These are phyloP conservation scores for Timema cristinae DNA, from an alignment of 2,888 invertebrate genomes.

Conservation along the genomic window DNA sequence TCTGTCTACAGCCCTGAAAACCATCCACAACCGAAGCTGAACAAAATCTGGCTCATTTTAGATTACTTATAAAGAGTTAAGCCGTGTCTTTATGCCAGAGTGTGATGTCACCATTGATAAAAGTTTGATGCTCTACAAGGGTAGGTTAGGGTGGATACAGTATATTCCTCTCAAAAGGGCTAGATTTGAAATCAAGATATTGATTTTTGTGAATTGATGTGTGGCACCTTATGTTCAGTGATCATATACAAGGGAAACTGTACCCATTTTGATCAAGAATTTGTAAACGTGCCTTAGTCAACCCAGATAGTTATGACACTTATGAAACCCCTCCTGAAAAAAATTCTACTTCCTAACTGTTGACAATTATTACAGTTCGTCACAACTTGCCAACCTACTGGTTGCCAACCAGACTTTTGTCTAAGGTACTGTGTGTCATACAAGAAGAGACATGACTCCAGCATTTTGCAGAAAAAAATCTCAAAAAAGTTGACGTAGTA, in stretches of 20 bases:
- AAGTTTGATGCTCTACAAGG: not conserved
- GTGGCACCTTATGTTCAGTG: not conserved
- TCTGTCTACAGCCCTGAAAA: not conserved
- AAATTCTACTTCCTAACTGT: not conserved
- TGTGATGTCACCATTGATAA: not conserved
- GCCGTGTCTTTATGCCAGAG: not conserved
- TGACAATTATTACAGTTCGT: slow-evolving; percentile 3
- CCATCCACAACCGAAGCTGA: not conserved
- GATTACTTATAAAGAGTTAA: not conserved
- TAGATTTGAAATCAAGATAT: not conserved
- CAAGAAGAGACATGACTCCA: slow-evolving; percentile 8
- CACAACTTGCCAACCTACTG: slow-evolving; percentile 5
- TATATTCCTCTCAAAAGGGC: not conserved
- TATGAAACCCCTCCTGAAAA: not conserved
- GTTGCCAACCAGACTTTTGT: not conserved
- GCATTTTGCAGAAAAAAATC: not conserved
- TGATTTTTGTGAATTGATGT: not conserved
- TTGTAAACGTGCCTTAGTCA: not conserved
- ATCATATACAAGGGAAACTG: not conserved
- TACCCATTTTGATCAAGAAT: not conserved
- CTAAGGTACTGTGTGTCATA: not conserved
- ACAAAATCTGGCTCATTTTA: not conserved
- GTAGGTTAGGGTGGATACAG: not conserved
- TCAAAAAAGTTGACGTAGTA: not conserved
- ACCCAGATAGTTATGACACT: slow-evolving; percentile 1